Conservation (phyloP, 2,888 invertebrate species). For the Dilophus febrilis region DNA sequence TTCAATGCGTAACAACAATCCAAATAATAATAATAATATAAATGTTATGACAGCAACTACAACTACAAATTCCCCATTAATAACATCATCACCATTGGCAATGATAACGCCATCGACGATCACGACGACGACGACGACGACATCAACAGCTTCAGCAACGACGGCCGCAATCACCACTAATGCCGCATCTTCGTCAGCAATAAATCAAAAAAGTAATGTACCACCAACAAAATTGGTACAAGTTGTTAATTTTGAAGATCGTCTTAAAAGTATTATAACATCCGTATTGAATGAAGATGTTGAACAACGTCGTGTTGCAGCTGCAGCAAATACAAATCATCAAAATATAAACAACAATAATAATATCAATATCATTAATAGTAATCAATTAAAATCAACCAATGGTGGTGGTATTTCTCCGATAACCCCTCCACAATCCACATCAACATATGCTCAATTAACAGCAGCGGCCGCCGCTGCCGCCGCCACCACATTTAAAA, state of each 20-base stretch:
- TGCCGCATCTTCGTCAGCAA: constrained; percentile 10
- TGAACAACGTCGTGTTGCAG: constrained; percentile 26
- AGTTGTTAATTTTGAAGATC: constrained; percentile 76
- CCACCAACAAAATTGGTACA: constrained; percentile 15
- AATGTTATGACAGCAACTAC: constrained; percentile 26
- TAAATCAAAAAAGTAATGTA: not conserved
- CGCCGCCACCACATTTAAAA: not conserved
- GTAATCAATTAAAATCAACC: constrained; percentile 12
- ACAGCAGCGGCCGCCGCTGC: constrained; percentile 18
- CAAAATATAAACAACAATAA: no score
- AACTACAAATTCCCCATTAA: no score
- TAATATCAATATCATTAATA: no score
- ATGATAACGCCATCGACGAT: not conserved
- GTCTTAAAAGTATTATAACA: constrained; percentile 72
- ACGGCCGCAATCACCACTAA: not conserved
- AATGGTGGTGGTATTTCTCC: constrained; percentile 2
- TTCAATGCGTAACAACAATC: not conserved
- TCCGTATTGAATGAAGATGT: constrained; percentile 76
- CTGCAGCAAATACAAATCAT: no score
- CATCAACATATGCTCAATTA: constrained; percentile 8
- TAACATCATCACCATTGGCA: not conserved
- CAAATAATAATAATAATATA: not conserved
- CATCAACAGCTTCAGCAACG: not conserved
- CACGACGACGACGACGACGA: not conserved
- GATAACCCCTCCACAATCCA: constrained; percentile 18